Percentiles rank a stretch among this genome's conserved stretches.
Evolutionary conservation across 64 coral and sea anemone species (phyloP).

Genomic region (Pocillopora damicornis): DNA sequence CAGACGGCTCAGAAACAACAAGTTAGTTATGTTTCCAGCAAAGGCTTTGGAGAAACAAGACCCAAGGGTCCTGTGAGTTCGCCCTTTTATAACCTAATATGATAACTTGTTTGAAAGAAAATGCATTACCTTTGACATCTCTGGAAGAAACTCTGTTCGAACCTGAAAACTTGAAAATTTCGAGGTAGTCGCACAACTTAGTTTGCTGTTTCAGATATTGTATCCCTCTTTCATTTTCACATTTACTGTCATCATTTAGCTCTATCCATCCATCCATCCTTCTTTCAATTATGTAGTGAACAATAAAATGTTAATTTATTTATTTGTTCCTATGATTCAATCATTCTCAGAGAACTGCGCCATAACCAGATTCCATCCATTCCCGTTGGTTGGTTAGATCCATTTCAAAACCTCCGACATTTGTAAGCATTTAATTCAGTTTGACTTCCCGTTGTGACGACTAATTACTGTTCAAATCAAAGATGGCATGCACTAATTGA

Average conservation of each 20-base stretch:
- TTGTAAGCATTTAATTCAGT: slow-evolving; percentile 7
- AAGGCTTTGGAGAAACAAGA: slow-evolving; percentile 36
- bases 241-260: too few species aligned
- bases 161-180: too few species aligned
- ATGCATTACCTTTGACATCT: not conserved
- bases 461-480: too few species aligned
- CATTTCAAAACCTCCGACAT: slow-evolving; percentile 21
- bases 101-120: too few species aligned
- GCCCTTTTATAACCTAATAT: too few species aligned
- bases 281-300: not conserved
- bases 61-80: slow-evolving; percentile 39
- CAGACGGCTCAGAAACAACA: slow-evolving; percentile 43
- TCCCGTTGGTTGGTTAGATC: slow-evolving; percentile 31
- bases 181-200: too few species aligned
- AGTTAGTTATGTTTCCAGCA: slow-evolving; percentile 41
- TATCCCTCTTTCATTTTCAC: too few species aligned
- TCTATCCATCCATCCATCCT: not conserved
- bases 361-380: slow-evolving; percentile 60
- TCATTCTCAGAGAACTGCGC: slow-evolving; percentile 35
- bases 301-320: not conserved
- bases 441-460: too few species aligned
- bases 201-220: too few species aligned
- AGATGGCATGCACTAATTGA: too few species aligned
- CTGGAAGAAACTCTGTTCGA: too few species aligned
- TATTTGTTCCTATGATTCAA: not conserved